A percentile compares a stretch with the other conserved stretches of the same genome.
These are phyloP conservation scores for Bombus superbus DNA, from an alignment of 1,140 invertebrate genomes.

Conservation along the genomic window DNA sequence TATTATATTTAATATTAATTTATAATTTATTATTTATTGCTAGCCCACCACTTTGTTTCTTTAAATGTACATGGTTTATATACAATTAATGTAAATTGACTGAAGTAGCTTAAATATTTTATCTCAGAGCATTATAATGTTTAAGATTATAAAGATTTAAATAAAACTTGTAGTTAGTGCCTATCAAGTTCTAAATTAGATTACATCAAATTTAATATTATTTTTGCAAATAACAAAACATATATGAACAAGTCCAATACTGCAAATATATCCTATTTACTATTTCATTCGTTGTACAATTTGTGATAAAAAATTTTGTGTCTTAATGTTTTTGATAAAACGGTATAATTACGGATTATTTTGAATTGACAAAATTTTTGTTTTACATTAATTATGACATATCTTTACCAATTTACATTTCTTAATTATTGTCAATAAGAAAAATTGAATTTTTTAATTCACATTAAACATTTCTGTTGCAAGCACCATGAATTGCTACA, in stretches of 20 bases:
- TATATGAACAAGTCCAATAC: conserved; percentile 11
- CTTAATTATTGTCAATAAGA: conserved; percentile 20
- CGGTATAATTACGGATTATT: neutral
- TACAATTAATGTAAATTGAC: conserved; percentile 29
- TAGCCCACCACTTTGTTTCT: conserved; percentile 10
- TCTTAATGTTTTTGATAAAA: neutral
- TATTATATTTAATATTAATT: conserved; percentile 8
- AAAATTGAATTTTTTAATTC: neutral
- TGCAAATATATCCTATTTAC: conserved; percentile 10
- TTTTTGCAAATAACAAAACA: neutral
- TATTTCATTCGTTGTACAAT: conserved; percentile 35
- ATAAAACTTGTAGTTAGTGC: neutral
- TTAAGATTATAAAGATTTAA: conserved; percentile 6
- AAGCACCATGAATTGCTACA: conserved; percentile 9
- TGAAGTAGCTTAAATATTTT: neutral
- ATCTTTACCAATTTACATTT: conserved; percentile 6
- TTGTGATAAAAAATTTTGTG: neutral
- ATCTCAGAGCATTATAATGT: conserved; percentile 11
- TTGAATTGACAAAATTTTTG: conserved; percentile 16
- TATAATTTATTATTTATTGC: conserved; percentile 31
- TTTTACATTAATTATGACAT: neutral
- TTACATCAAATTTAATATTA: neutral
- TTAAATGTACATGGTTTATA: conserved; percentile 10
- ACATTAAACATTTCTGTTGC: neutral
- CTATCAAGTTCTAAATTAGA: conserved; percentile 10